Base-by-base conservation (phyloP, 1,140 invertebrate species). In the Drosophila kanapiae region DNA sequence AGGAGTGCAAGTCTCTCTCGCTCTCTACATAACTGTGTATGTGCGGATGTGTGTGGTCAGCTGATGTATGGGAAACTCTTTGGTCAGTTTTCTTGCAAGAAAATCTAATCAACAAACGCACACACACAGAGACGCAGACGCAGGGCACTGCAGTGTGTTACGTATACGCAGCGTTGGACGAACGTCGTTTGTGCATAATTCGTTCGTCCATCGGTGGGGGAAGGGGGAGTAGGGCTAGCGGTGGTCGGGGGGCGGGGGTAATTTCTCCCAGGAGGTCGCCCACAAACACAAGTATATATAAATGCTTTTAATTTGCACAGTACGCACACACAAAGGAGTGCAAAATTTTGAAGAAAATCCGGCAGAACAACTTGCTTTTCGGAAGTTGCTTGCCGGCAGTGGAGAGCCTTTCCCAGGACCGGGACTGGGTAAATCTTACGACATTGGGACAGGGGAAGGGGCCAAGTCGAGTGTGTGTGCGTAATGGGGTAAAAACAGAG, bases 81-180 rank as follows among this genome's bases (percentile, higher is more conserved):
- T 84, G 84, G 80, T 88, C 80, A 90, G 84, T 88, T 88, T 90
- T 90, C 84, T 88, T 88, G 80, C 85, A 88, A 88, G 84, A 88
- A 87, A 88, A 88, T 87, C 84, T 88, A 88, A 88, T 88, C 84
- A 88, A 84, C 84, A 88, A 71, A 87, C 76, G 77, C 53, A 42
- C 27, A 49, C 27, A 35, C 62, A 74, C 29, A 37, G 16, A 23
- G 13, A 37, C 18, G 16, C 33, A 8, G 18, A 56, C 18, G 54
- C 68, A n/a, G 33, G 35, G 49, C 58, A 57, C 33, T 40, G 70
- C 40, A 61, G 65, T 40, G 69, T 42, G 84, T 88, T 87, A 88
- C 83, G 83, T 87, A 87, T 83, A 87, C 80, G 83, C 84, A 83
- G 68, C 56, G 83, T 59, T 61, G 74, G 70, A 65, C 74, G 79